These are phyloP conservation scores for Rhinella marina DNA, from an alignment of 2,797 vertebrate species.

Conservation along the genomic window DNA sequence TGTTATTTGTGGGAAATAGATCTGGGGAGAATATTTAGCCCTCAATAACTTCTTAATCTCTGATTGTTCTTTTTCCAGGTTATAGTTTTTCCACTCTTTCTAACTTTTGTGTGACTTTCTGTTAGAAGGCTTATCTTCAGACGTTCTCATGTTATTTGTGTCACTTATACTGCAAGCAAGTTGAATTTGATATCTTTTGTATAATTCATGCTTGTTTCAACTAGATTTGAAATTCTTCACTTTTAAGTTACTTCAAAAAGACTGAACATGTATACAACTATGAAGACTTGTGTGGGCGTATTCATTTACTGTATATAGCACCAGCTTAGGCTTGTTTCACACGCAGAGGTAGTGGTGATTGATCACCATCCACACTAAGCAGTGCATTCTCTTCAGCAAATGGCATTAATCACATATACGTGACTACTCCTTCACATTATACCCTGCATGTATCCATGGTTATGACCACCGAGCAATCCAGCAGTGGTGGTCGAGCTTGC, in stretches of 20 bases:
- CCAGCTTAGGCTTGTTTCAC: too few relatives aligned
- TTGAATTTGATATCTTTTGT: neutral
- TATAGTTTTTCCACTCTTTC: neutral
- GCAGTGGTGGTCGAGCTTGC: too few relatives aligned
- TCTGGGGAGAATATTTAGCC: too few relatives aligned
- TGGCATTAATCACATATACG: too few relatives aligned
- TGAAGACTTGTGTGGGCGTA: neutral
- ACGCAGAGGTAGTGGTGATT: too few relatives aligned
- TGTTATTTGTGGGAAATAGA: neutral
- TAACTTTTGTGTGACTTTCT: neutral
- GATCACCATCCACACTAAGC: too few relatives aligned
- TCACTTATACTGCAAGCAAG: neutral
- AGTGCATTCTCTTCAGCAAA: too few relatives aligned
- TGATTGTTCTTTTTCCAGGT: neutral
- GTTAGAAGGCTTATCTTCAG: neutral
- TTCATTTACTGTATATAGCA: too few relatives aligned
- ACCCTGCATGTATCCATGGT: too few relatives aligned
- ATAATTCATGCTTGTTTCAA: neutral
- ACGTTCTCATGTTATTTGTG: neutral
- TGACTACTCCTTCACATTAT: too few relatives aligned
- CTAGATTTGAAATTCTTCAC: neutral
- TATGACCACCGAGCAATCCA: too few relatives aligned
- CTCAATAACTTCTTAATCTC: neutral
- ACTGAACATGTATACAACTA: neutral
- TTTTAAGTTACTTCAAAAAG: neutral